Evolutionary conservation across 2,888 invertebrate genomes (phyloP).

Genomic region (Meliscaeva auricollis): DNA sequence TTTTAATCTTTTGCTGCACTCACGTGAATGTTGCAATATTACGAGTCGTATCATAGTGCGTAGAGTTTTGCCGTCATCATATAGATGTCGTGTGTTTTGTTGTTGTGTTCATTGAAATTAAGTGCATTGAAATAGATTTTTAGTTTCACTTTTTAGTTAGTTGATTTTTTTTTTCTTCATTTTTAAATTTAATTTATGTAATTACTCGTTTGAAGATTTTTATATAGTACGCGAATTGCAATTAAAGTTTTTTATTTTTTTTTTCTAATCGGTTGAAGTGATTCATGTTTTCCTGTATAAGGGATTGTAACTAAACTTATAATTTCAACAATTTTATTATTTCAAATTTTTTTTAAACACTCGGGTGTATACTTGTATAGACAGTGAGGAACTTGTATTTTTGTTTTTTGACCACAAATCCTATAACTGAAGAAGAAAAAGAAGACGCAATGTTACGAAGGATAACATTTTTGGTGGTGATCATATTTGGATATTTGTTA

Average conservation of each 20-base stretch:
- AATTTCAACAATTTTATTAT: neutral
- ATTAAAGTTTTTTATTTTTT: constrained; percentile 15
- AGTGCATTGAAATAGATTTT: constrained; percentile 63
- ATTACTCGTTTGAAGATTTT: constrained; percentile 57
- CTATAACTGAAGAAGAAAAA: neutral
- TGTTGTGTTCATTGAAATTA: constrained; percentile 57
- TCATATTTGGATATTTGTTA: constrained; percentile 83
- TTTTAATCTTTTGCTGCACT: constrained; percentile 29
- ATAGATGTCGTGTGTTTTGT: constrained; percentile 58
- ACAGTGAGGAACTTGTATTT: constrained; percentile 4
- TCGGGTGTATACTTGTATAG: neutral
- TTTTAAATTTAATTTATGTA: constrained; percentile 48
- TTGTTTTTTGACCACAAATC: constrained; percentile 9
- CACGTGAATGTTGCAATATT: constrained; percentile 73
- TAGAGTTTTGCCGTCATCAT: constrained; percentile 65
- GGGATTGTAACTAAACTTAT: constrained; percentile 18
- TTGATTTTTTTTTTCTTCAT: too few species aligned
- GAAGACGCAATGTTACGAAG: constrained; percentile 80
- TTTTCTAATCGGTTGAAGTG: constrained; percentile 31
- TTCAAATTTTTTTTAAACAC: neutral
- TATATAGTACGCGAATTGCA: constrained; percentile 32
- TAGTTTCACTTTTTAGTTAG: constrained; percentile 60
- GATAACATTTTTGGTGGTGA: constrained; percentile 81
- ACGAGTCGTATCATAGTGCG: constrained; percentile 61
- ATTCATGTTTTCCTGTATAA: constrained; percentile 51